These are phyloP conservation scores for Paratilapia polleni DNA, from an alignment of 2,113 vertebrate genomes.

Conservation along the genomic window DNA sequence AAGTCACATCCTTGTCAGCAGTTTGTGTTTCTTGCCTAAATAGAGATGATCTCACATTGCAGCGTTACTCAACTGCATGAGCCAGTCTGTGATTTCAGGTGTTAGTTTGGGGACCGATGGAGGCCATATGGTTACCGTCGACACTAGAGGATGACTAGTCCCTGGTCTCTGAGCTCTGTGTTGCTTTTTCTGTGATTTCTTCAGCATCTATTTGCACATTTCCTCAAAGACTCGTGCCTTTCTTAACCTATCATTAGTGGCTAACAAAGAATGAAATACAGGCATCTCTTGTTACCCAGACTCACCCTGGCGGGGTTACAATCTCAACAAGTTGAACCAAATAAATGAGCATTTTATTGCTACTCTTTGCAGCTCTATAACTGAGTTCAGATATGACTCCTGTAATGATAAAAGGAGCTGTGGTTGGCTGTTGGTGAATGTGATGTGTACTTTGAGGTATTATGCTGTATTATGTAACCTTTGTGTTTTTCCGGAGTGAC, in stretches of 20 bases:
- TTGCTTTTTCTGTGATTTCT: constrained; percentile 17
- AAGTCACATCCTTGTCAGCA: not conserved
- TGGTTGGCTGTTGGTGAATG: constrained; percentile 32
- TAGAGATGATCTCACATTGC: not conserved
- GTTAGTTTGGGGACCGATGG: not conserved
- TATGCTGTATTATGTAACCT: constrained; percentile 63
- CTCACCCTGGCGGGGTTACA: constrained; percentile 21
- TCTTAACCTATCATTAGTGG: constrained; percentile 64
- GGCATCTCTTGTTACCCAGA: constrained; percentile 32
- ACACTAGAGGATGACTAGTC: not conserved
- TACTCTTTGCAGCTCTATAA: not conserved
- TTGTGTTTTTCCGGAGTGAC: constrained; percentile 45
- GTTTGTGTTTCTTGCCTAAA: not conserved
- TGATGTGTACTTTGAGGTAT: constrained; percentile 44
- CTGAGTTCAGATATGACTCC: constrained; percentile 1
- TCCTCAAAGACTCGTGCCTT: constrained; percentile 46
- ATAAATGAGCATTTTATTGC: constrained; percentile 32
- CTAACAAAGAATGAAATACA: constrained; percentile 55
- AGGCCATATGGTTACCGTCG: constrained; percentile 10
- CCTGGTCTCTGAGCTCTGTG: not conserved
- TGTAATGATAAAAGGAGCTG: constrained; percentile 8
- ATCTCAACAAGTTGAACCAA: constrained; percentile 41
- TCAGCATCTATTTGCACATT: constrained; percentile 36
- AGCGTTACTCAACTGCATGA: not conserved
- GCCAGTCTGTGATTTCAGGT: constrained; percentile 27